A percentile compares a stretch with the other conserved stretches of the same genome.
phyloP scores from a whole-genome alignment of 2,113 vertebrate species.

The Ciconia maguari region DNA sequence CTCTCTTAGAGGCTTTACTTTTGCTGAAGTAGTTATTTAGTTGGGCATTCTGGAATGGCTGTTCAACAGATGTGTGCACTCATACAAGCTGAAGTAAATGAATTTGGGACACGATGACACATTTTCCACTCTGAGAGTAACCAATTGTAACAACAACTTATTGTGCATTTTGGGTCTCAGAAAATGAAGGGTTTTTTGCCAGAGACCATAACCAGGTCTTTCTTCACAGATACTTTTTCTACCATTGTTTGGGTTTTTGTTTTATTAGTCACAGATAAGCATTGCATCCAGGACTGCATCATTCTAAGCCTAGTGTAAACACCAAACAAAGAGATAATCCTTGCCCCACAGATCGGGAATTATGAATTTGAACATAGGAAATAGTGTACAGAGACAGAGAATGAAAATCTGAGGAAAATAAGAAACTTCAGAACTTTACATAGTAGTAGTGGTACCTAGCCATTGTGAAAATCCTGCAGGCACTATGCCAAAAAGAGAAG shows the following conservation, averaged over 20 bases:
- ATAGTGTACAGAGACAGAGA: background rate
- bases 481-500: background rate
- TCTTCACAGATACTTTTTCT: background rate
- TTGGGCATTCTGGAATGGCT: background rate
- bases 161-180: background rate
- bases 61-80: background rate
- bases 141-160: background rate
- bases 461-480: background rate
- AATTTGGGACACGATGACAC: background rate
- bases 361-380: background rate
- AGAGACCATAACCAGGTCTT: background rate
- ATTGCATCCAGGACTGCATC: background rate
- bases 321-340: background rate
- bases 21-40: background rate
- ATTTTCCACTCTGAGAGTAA: background rate
- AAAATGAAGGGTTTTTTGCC: rapidly evolving
- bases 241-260: background rate
- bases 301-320: background rate
- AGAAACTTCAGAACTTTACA: background rate
- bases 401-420: background rate
- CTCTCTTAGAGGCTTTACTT: background rate
- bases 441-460: background rate
- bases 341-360: background rate
- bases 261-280: background rate
- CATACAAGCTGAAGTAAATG: background rate